phyloP scores from a whole-genome alignment of 2,113 vertebrate genomes.

The Pungitius pungitius region DNA sequence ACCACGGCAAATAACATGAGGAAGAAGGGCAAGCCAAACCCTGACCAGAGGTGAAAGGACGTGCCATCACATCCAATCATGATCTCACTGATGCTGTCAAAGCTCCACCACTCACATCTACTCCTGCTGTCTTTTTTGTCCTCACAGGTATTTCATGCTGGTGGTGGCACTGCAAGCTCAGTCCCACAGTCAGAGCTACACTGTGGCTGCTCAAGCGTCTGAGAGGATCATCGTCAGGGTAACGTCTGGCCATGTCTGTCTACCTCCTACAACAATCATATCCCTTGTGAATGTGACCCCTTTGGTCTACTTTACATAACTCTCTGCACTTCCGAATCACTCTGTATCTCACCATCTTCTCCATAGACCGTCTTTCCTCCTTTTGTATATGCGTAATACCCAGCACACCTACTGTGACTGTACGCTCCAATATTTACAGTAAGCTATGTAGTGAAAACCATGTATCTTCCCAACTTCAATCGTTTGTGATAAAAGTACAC shows the following conservation, averaged over 20 bases:
- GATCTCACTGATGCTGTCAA: not conserved
- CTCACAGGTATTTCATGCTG: slow-evolving; percentile 95
- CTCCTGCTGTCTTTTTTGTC: slow-evolving; percentile 17
- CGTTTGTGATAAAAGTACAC: not conserved
- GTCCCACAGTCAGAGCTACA: slow-evolving; percentile 95
- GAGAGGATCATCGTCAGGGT: slow-evolving; percentile 99
- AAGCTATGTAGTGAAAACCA: slow-evolving; percentile 13
- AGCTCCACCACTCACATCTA: not conserved
- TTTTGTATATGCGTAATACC: slow-evolving; percentile 17
- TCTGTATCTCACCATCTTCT: slow-evolving; percentile 16
- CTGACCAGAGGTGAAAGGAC: slow-evolving; percentile 92
- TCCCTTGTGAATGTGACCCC: slow-evolving; percentile 58
- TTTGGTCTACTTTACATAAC: slow-evolving; percentile 32
- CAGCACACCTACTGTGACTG: not conserved
- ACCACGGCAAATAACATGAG: slow-evolving; percentile 99
- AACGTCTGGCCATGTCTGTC: slow-evolving; percentile 85
- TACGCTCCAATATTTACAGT: not conserved
- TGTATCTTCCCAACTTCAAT: not conserved
- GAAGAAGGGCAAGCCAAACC: slow-evolving; percentile 98
- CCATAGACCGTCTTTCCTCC: slow-evolving; percentile 9
- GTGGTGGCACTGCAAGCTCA: slow-evolving; percentile 96
- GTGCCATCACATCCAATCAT: not conserved
- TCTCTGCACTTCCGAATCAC: slow-evolving; percentile 2
- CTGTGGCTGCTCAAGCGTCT: slow-evolving; percentile 93
- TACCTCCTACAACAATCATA: slow-evolving; percentile 78